Conservation (phyloP, 2,888 invertebrate genomes). For the Seira ritae region DNA sequence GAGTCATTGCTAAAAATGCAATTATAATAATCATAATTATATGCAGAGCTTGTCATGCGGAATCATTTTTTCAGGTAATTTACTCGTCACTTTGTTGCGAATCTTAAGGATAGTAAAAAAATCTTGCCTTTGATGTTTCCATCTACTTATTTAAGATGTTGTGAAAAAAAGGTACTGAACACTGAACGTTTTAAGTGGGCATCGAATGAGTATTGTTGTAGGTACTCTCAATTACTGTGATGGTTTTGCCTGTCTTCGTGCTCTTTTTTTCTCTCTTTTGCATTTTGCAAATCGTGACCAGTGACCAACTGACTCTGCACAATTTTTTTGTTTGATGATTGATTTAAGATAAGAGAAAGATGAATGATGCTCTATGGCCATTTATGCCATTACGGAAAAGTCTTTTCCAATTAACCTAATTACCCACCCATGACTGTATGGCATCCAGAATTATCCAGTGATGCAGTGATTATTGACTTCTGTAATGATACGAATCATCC, state of each 20-base stretch:
- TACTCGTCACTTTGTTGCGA: slow-evolving; percentile 1
- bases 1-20: slow-evolving; percentile 14
- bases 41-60: slow-evolving; percentile 14
- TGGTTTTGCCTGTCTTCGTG: not conserved
- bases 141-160: not conserved
- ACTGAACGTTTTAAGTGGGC: not conserved
- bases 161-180: not conserved
- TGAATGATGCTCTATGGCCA: slow-evolving; percentile 7
- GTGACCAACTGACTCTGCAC: not conserved
- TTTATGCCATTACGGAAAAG: not conserved
- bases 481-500: too few species aligned
- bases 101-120: not conserved
- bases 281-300: slow-evolving; percentile 7
- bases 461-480: not conserved
- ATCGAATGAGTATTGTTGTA: not conserved
- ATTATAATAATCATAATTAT: slow-evolving; percentile 16
- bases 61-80: slow-evolving; percentile 16
- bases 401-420: slow-evolving; percentile 14
- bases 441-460: not conserved
- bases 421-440: not conserved
- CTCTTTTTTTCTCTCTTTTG: too few species aligned
- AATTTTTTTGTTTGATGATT: not conserved
- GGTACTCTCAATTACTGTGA: not conserved
- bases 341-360: not conserved
- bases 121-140: not conserved